phyloP scores from a whole-genome alignment of 2,888 invertebrate genomes.

The Drosophila mettleri region DNA sequence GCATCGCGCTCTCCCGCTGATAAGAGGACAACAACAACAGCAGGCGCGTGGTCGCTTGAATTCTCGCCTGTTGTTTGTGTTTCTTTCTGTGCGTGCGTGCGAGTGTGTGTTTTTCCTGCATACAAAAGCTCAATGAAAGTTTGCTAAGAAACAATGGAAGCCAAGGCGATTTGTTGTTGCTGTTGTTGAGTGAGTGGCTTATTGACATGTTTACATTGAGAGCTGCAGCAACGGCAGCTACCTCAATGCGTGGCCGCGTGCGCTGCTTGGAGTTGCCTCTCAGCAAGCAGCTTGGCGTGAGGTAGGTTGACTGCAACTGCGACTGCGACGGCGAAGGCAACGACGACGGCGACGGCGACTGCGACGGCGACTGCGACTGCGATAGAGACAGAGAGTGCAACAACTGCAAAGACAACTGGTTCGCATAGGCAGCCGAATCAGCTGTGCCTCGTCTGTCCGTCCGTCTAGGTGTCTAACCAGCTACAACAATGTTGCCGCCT shows the following conservation, averaged over 20 bases:
- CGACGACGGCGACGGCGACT: too few species aligned
- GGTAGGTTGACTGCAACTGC: conserved; percentile 60
- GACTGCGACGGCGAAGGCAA: conserved; percentile 20
- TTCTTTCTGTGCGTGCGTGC: conserved; percentile 19
- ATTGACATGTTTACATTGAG: conserved; percentile 67
- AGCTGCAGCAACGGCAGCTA: conserved; percentile 37
- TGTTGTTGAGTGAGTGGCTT: conserved; percentile 45
- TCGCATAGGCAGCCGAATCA: conserved; percentile 61
- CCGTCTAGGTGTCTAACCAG: conserved; percentile 49
- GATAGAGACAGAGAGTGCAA: conserved; percentile 13
- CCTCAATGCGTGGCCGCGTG: conserved; percentile 60
- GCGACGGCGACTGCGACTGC: conserved; percentile 10
- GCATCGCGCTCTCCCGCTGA: conserved; percentile 69
- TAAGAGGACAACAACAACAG: conserved; percentile 56
- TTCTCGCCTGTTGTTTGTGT: conserved; percentile 24
- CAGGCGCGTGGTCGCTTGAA: conserved; percentile 30
- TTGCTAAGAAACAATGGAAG: conserved; percentile 65
- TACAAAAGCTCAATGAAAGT: conserved; percentile 77
- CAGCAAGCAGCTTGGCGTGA: conserved; percentile 62
- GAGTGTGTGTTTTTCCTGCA: conserved; percentile 38
- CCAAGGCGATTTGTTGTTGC: conserved; percentile 64
- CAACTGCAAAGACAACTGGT: conserved; percentile 62
- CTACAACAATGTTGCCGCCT: conserved; percentile 69
- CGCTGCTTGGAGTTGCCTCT: conserved; percentile 44
- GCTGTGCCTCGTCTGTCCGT: conserved; percentile 45